Base-by-base conservation (phyloP, 2,113 vertebrate genomes). In the Tor tambroides region DNA sequence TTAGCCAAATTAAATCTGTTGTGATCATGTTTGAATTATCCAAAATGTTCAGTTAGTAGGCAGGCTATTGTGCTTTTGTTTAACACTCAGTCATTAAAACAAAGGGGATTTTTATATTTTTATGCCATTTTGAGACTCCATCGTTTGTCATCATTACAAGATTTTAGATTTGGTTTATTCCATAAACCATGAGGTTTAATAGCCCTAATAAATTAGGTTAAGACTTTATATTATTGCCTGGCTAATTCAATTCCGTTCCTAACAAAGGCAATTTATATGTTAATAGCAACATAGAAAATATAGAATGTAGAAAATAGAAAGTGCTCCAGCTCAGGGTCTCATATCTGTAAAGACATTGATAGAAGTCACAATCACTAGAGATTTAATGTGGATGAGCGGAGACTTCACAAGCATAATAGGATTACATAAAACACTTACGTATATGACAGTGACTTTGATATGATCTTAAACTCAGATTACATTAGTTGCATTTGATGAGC, bases 341-440 rank as follows among this genome's bases (percentile, higher is more conserved):
- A 35, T 32, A 69, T 21, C 8, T 21, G 69, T 21, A 21, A 38
- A 72, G 9, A 74, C 35, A 23, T 12, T 21, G 19, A 41, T 41
- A 72, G 21, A 41, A 41, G 35, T 74, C 21, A 32, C 30, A 41
- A 12, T 74, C 32, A 5, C 71, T 35, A 12, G 46, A 54, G n/a
- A 26, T 51, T 77, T 14, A 2, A 10, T 43, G 43, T 11, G 43
- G 3, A 43, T 43, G 43, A 43, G 10, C 11, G 3, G 43, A 35
- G 69, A 38, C 69, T 30, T 15, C 75, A 51, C 5, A 51, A 9
- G 19, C 49, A 35, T 6, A 51, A 49, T 0, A 32, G 12, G 14
- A 77, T 77, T 77, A 51, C 75, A 56, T 54, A 79, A 78, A 79
- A 54, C 49, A 35, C 76, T 56, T 72, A 32, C 21, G 19, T 72